A percentile compares a stretch with the other conserved stretches of the same genome.
These are phyloP conservation scores for Trichogramma pretiosum DNA, from an alignment of 1,140 invertebrate genomes.

Conservation along the genomic window DNA sequence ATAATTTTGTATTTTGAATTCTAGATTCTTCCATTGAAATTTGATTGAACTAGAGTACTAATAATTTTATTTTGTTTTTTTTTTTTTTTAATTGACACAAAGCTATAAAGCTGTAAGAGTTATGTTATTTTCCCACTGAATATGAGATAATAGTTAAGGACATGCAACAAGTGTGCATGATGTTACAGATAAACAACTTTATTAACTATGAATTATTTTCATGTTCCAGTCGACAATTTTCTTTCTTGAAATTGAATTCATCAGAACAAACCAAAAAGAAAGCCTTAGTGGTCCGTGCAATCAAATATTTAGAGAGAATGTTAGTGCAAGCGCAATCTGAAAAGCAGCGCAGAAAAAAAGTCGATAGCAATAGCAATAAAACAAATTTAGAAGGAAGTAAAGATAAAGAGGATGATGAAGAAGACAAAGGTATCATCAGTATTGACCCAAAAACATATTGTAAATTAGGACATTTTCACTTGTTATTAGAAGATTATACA, in stretches of 20 bases:
- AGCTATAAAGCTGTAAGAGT: no score
- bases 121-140: no score
- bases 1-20: no score
- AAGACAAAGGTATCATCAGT: slow-evolving; percentile 56
- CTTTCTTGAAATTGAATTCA: slow-evolving; percentile 68
- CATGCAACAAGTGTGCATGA: no score
- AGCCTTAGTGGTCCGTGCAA: slow-evolving; percentile 68
- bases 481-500: slow-evolving; percentile 79
- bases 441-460: slow-evolving; percentile 87
- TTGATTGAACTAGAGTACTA: no score
- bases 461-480: slow-evolving; percentile 87
- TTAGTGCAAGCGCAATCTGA: slow-evolving; percentile 65
- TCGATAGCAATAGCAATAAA: slow-evolving; percentile 45
- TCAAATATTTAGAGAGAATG: slow-evolving; percentile 77
- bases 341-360: slow-evolving; percentile 43
- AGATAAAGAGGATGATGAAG: slow-evolving; percentile 44
- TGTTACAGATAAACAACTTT: no score
- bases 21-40: no score
- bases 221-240: slow-evolving; percentile 70
- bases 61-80: no score
- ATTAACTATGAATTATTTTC: no score
- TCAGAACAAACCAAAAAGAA: slow-evolving; percentile 70
- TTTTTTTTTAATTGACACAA: no score
- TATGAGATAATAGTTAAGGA: no score
- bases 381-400: slow-evolving; percentile 40